Conservation (phyloP, 2,888 invertebrate species). For the Drosophila algonquin region DNA sequence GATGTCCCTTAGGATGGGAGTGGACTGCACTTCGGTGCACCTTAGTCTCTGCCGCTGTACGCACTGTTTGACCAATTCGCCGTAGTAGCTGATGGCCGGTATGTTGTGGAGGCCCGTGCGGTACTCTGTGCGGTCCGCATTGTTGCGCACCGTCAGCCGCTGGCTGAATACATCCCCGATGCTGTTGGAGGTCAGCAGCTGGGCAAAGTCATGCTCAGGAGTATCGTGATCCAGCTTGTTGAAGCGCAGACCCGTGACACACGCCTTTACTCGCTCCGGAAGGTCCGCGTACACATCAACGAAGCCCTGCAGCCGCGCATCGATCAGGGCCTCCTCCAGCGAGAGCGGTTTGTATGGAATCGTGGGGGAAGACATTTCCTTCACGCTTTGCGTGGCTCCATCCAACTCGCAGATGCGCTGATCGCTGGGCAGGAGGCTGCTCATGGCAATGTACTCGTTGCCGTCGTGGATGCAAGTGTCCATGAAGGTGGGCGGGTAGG, state of each 20-base stretch:
- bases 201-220: constrained; percentile 49
- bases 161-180: constrained; percentile 78
- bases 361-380: constrained; percentile 54
- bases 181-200: constrained; percentile 75
- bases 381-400: constrained; percentile 16
- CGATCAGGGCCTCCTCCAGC: constrained; percentile 64
- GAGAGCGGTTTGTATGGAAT: constrained; percentile 77
- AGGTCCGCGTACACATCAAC: constrained; percentile 71
- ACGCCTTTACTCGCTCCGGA: constrained; percentile 66
- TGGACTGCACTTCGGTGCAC: constrained; percentile 63
- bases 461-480: constrained; percentile 57
- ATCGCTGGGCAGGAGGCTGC: constrained; percentile 72
- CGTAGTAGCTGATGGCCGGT: constrained; percentile 63
- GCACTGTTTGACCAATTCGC: constrained; percentile 47
- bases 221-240: constrained; percentile 34
- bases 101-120: constrained; percentile 57
- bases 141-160: constrained; percentile 50
- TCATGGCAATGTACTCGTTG: constrained; percentile 72
- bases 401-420: constrained; percentile 75
- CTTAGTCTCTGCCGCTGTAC: constrained; percentile 42
- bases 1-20: constrained; percentile 56
- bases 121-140: constrained; percentile 36
- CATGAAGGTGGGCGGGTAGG: constrained; percentile 74
- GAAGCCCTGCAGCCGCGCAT: constrained; percentile 61
- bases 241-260: constrained; percentile 77